Evolutionary conservation across 2,113 vertebrate genomes (phyloP).

Genomic region (Thryonomys swinderianus): DNA sequence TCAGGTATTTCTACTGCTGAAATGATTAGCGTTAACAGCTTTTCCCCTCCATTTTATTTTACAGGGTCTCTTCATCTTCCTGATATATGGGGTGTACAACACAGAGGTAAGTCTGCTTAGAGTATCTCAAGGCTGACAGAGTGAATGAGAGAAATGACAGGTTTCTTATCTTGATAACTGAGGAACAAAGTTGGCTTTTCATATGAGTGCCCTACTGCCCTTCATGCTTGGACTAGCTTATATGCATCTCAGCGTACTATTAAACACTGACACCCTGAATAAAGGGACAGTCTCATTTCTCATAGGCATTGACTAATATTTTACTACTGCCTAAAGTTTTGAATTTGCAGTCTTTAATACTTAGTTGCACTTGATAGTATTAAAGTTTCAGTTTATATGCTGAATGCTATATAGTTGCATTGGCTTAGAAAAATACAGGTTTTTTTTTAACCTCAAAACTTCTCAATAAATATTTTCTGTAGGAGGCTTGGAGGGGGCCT

Average conservation of each 20-base stretch:
- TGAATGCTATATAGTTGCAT: background rate
- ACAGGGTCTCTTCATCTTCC: conserved; percentile 99
- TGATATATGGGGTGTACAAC: conserved; percentile 99
- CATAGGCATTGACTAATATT: conserved; percentile 96
- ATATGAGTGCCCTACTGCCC: conserved; percentile 95
- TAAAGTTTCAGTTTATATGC: conserved; percentile 55
- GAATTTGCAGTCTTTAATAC: conserved; percentile 93
- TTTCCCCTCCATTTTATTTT: conserved; percentile 90
- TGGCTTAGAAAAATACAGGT: conserved; percentile 35
- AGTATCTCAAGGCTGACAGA: conserved; percentile 99
- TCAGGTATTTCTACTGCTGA: conserved; percentile 89
- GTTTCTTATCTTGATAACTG: conserved; percentile 98
- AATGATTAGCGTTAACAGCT: conserved; percentile 93
- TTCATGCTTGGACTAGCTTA: conserved; percentile 99
- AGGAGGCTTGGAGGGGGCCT: background rate
- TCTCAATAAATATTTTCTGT: conserved; percentile 1
- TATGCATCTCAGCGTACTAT: conserved; percentile 98
- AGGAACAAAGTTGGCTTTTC: conserved; percentile 92
- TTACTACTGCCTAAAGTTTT: conserved; percentile 98
- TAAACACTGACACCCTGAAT: conserved; percentile 96
- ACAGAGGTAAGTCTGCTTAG: conserved; percentile 98
- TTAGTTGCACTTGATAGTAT: conserved; percentile 80
- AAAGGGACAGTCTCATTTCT: conserved; percentile 98
- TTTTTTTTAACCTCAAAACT: conserved; percentile 31
- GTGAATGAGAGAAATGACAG: conserved; percentile 99